These are phyloP conservation scores for Girardia tigrina DNA, from an alignment of 2,888 invertebrate genomes.

Conservation along the genomic window DNA sequence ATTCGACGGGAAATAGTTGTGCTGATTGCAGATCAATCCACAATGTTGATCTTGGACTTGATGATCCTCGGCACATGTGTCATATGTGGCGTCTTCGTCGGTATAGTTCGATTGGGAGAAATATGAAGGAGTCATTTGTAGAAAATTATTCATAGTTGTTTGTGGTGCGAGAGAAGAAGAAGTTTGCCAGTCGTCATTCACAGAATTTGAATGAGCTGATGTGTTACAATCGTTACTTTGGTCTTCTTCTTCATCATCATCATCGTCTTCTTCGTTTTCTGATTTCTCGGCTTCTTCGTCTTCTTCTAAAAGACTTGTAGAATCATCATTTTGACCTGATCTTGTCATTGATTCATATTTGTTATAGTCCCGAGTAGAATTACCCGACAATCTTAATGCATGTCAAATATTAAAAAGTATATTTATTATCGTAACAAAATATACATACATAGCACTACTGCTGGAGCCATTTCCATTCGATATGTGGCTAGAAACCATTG, in stretches of 20 bases:
- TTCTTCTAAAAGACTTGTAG: background rate
- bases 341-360: slow-evolving; percentile 3
- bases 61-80: background rate
- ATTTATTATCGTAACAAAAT: no score
- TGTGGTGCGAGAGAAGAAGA: background rate
- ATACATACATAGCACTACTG: background rate
- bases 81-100: background rate
- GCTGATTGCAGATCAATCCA: background rate
- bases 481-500: slow-evolving; percentile 17
- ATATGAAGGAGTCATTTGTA: background rate
- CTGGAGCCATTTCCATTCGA: background rate
- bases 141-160: no score
- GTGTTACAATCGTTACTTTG: slow-evolving; percentile 11
- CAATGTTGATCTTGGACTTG: background rate
- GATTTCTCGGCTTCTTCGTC: slow-evolving; percentile 10
- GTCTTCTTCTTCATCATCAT: background rate
- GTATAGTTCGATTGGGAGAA: slow-evolving; percentile 8
- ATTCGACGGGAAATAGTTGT: background rate
- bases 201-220: background rate
- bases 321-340: slow-evolving; percentile 11
- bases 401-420: no score
- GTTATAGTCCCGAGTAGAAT: background rate
- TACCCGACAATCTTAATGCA: background rate
- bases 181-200: background rate
- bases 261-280: background rate